Conservation (phyloP, 2,113 vertebrate genomes). For the Sinocyclocheilus grahami region DNA sequence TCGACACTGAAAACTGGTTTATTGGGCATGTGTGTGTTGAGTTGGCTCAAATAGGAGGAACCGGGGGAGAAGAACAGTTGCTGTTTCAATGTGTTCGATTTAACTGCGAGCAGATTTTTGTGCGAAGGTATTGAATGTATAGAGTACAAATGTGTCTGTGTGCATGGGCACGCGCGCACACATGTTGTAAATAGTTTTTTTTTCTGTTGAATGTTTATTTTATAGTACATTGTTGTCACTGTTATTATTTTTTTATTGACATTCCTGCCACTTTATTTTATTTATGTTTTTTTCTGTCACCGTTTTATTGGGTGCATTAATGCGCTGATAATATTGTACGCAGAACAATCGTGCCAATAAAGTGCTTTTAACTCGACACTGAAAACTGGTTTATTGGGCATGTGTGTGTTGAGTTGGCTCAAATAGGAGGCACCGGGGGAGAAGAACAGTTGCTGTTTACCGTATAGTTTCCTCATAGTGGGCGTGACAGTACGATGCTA, state of each 20-base stretch:
- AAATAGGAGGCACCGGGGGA: conserved; percentile 46
- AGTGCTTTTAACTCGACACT: not conserved
- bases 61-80: conserved; percentile 60
- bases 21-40: not conserved
- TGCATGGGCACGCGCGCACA: not conserved
- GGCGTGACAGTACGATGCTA: conserved; percentile 50
- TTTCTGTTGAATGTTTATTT: not conserved
- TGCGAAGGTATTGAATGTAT: not conserved
- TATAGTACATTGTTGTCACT: not conserved
- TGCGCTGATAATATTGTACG: not conserved
- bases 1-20: not conserved
- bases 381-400: not conserved
- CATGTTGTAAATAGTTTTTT: not conserved
- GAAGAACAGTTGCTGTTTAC: conserved; percentile 59
- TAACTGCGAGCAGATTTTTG: not conserved
- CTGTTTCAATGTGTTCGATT: conserved; percentile 3
- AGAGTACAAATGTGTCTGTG: too few species aligned
- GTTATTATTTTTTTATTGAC: not conserved
- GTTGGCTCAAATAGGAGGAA: conserved; percentile 14
- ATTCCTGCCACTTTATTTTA: not conserved
- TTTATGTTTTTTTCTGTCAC: not conserved
- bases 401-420: not conserved
- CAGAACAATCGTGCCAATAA: not conserved
- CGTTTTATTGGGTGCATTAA: not conserved
- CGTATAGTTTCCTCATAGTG: conserved; percentile 44